phyloP scores from a whole-genome alignment of 2,113 vertebrate genomes.

The Bos javanicus region DNA sequence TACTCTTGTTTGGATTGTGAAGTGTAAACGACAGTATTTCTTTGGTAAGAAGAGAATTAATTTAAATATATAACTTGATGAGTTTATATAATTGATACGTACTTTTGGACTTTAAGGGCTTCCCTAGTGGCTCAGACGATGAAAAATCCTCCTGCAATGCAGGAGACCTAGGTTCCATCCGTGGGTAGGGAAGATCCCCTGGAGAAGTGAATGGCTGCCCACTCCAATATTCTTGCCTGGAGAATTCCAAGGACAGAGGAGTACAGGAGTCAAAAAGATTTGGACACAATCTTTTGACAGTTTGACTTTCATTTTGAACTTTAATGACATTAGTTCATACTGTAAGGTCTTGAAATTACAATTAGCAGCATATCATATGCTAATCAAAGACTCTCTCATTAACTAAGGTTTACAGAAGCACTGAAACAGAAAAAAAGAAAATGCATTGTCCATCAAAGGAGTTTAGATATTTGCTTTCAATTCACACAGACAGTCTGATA shows the following conservation, averaged over 20 bases:
- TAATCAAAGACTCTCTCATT: constrained; percentile 2
- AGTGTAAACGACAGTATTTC: background rate
- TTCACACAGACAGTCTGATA: background rate
- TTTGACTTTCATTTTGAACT: background rate
- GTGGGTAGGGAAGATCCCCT: background rate
- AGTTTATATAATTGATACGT: background rate
- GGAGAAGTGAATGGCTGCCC: background rate
- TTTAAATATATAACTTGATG: background rate
- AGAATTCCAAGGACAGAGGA: background rate
- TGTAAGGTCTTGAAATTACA: background rate
- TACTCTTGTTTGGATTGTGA: background rate
- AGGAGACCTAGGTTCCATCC: background rate
- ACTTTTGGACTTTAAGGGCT: background rate
- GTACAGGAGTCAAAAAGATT: background rate
- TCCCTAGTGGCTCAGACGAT: background rate
- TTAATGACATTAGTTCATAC: background rate
- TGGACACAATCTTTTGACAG: background rate
- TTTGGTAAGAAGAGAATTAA: background rate
- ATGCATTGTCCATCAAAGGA: background rate
- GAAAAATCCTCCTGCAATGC: background rate
- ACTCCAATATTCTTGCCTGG: background rate
- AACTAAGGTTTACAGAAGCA: background rate
- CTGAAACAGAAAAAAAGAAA: constrained; percentile 17
- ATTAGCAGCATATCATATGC: background rate
- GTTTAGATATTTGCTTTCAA: background rate